phyloP scores from a whole-genome alignment of 2,797 vertebrate species.

The Girardinus metallicus region DNA sequence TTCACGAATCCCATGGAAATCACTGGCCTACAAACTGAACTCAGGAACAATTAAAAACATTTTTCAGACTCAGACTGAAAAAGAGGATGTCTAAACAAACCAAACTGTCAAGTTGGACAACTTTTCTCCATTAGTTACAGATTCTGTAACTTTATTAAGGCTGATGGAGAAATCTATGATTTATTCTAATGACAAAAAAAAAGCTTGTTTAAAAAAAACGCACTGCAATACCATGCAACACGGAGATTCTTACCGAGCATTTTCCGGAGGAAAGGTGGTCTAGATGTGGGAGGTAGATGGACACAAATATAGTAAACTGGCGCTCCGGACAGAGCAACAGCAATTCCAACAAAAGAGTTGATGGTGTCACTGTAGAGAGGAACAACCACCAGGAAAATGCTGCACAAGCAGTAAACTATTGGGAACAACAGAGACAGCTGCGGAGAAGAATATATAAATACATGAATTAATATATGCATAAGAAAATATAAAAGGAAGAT shows the following conservation, averaged over 20 bases:
- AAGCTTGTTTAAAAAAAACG: background rate
- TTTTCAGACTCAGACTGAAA: background rate
- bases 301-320: slow-evolving; percentile 84
- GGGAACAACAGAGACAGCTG: slow-evolving; percentile 87
- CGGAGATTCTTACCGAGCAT: slow-evolving; percentile 71
- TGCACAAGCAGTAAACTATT: slow-evolving; percentile 83
- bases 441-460: background rate
- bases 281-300: slow-evolving; percentile 77
- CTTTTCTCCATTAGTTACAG: background rate
- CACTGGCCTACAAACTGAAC: background rate
- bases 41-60: background rate
- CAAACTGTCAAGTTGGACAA: background rate
- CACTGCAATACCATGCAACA: background rate
- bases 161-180: background rate
- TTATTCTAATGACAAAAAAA: background rate
- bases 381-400: slow-evolving; percentile 83
- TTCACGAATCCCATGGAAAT: background rate
- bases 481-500: background rate
- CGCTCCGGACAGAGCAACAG: slow-evolving; percentile 81
- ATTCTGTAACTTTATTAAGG: background rate
- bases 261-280: slow-evolving; percentile 74
- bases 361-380: slow-evolving; percentile 86
- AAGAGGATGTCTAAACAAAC: background rate
- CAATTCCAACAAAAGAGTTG: slow-evolving; percentile 86
- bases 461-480: background rate